Evolutionary conservation across 2,113 vertebrate species (phyloP).

Genomic region (Cyanocitta stelleri): DNA sequence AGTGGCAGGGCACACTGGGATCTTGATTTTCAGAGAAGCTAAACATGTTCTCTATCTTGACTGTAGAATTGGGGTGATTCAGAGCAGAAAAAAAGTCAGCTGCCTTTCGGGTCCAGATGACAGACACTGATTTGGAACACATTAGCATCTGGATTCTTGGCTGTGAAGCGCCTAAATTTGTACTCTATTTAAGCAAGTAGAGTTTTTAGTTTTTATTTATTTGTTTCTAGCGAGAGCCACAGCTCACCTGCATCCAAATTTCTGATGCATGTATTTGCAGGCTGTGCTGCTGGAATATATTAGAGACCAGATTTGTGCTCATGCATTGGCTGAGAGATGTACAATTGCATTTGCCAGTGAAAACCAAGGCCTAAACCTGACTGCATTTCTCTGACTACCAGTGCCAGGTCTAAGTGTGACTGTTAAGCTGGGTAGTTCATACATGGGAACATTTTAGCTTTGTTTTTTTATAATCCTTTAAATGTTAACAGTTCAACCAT

Average conservation of each 20-base stretch:
- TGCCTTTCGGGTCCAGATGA: neutral
- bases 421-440: neutral
- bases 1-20: neutral
- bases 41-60: neutral
- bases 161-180: neutral
- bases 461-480: neutral
- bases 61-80: neutral
- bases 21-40: neutral
- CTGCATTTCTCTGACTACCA: neutral
- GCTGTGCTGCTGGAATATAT: neutral
- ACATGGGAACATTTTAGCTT: neutral
- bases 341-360: neutral
- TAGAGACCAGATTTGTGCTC: neutral
- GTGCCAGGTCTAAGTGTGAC: neutral
- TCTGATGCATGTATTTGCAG: neutral
- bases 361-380: neutral
- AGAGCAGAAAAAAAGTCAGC: neutral
- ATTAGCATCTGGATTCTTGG: neutral
- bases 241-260: constrained; percentile 6
- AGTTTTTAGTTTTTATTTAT: neutral
- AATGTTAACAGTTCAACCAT: neutral
- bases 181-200: neutral
- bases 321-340: neutral
- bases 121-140: neutral
- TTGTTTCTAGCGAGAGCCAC: neutral